These are phyloP conservation scores for Smutsia temminckii DNA, from an alignment of 2,797 vertebrate species.

Conservation along the genomic window DNA sequence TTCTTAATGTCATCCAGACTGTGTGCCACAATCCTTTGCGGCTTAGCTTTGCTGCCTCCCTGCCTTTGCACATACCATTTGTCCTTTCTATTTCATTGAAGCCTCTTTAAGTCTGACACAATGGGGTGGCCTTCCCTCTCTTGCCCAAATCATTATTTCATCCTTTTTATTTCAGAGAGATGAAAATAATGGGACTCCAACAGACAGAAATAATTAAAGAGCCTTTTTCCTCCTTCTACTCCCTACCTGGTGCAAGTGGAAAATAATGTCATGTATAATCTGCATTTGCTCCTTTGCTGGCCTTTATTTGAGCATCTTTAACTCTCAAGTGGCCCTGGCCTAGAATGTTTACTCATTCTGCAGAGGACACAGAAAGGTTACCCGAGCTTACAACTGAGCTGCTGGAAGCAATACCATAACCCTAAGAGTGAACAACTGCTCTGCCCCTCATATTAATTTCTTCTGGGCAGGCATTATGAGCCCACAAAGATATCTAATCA, in stretches of 20 bases:
- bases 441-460: conserved; percentile 18
- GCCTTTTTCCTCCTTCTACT: background rate
- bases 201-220: background rate
- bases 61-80: background rate
- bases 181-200: background rate
- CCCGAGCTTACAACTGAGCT: conserved; percentile 31
- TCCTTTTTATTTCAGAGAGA: conserved; percentile 5
- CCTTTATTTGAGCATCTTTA: background rate
- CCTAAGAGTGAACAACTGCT: conserved; percentile 50
- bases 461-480: conserved; percentile 53
- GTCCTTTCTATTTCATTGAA: background rate
- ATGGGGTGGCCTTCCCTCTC: background rate
- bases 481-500: background rate
- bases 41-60: background rate
- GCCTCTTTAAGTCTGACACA: background rate
- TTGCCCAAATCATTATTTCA: background rate
- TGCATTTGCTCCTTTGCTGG: background rate
- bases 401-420: conserved; percentile 17
- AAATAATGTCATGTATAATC: background rate
- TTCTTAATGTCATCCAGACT: background rate
- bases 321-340: background rate
- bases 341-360: background rate
- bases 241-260: background rate
- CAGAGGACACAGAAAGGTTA: conserved; percentile 55
- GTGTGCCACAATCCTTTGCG: background rate